These are phyloP conservation scores for Ceyx cyanopectus DNA, from an alignment of 2,113 vertebrate genomes.

Conservation along the genomic window DNA sequence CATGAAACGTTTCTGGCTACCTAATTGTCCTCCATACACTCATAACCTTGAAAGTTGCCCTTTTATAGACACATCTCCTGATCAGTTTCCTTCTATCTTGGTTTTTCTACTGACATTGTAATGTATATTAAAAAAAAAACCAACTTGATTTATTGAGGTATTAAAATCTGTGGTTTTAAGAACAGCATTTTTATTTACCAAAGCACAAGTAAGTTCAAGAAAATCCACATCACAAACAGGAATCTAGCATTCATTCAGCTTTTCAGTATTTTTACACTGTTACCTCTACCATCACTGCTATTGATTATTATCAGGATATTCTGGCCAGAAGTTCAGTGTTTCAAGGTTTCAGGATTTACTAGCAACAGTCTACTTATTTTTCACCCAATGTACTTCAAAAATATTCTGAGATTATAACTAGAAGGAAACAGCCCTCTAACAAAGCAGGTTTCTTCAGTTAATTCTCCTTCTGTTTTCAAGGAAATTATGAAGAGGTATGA, in stretches of 20 bases:
- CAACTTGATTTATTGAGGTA: not conserved
- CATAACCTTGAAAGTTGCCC: not conserved
- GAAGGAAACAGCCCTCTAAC: not conserved
- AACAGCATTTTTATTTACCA: not conserved
- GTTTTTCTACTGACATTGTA: not conserved
- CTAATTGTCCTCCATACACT: not conserved
- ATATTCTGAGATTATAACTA: not conserved
- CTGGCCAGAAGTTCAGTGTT: not conserved
- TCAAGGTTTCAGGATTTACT: not conserved
- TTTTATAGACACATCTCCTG: not conserved
- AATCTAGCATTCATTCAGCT: not conserved
- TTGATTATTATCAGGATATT: not conserved
- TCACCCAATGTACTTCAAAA: not conserved
- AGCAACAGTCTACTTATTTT: not conserved
- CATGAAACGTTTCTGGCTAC: rapidly evolving
- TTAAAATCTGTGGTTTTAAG: not conserved
- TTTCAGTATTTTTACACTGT: not conserved
- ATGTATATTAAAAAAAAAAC: not conserved
- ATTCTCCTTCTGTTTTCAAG: not conserved
- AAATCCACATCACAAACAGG: not conserved
- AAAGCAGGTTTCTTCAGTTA: not conserved
- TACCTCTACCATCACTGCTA: not conserved
- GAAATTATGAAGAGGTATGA: not conserved
- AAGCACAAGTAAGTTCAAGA: not conserved
- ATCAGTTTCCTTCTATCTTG: not conserved